These are phyloP conservation scores for Amphiduros pacificus DNA, from an alignment of 2,888 invertebrate species.

Conservation along the genomic window DNA sequence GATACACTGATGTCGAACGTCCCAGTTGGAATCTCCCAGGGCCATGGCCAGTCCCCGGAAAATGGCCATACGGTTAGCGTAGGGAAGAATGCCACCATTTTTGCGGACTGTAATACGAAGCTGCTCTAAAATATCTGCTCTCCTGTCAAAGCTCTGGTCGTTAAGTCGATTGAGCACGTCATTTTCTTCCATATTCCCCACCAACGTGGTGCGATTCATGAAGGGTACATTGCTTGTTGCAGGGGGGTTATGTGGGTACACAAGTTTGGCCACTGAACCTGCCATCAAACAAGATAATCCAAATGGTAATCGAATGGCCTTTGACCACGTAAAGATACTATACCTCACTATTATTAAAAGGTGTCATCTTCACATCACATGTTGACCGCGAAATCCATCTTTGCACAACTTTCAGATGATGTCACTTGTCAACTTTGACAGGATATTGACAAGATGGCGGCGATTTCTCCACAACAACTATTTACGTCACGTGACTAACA, in stretches of 20 bases:
- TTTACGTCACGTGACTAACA: slow-evolving; percentile 47
- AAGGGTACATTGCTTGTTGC: slow-evolving; percentile 40
- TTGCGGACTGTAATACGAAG: slow-evolving; percentile 49
- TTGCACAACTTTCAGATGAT: not conserved
- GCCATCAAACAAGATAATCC: slow-evolving; percentile 24
- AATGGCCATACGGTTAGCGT: slow-evolving; percentile 38
- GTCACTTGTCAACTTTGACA: slow-evolving; percentile 7
- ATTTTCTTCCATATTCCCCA: slow-evolving; percentile 57
- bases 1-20: slow-evolving; percentile 60
- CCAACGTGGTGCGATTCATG: slow-evolving; percentile 6
- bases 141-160: slow-evolving; percentile 52
- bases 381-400: too few species aligned
- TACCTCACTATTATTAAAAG: too few species aligned
- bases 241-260: slow-evolving; percentile 30
- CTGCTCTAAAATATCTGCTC: slow-evolving; percentile 52
- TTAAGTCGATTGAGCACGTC: slow-evolving; percentile 50
- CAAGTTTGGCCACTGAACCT: slow-evolving; percentile 45
- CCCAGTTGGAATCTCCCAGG: slow-evolving; percentile 60
- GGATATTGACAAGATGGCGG: slow-evolving; percentile 40
- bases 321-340: slow-evolving; percentile 1
- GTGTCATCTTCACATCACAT: too few species aligned
- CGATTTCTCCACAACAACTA: slow-evolving; percentile 49
- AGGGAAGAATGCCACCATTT: slow-evolving; percentile 53
- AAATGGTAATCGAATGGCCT: not conserved
- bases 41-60: slow-evolving; percentile 58